Conservation (phyloP, 2,797 vertebrate genomes). For the Cheirogaleus major region DNA sequence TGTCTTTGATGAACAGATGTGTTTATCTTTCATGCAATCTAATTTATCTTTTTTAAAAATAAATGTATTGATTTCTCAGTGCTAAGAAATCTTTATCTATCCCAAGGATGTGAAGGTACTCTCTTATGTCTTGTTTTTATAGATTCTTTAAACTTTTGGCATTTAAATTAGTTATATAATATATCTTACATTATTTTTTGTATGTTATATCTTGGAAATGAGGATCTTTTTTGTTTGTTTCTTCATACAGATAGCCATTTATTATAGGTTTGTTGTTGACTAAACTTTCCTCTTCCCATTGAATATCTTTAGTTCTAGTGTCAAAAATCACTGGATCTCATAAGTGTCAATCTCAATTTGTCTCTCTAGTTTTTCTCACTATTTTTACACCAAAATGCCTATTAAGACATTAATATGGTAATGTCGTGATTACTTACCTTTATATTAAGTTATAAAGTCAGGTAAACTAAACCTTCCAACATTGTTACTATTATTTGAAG, state of each 20-base stretch:
- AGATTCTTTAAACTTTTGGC: neutral
- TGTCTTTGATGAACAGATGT: neutral
- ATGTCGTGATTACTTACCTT: neutral
- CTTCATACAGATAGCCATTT: neutral
- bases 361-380: neutral
- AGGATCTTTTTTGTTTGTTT: neutral
- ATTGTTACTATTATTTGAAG: neutral
- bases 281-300: neutral
- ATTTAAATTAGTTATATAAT: neutral
- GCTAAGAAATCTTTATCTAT: neutral
- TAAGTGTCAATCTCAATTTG: neutral
- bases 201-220: neutral
- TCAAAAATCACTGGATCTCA: no score
- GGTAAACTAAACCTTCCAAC: neutral
- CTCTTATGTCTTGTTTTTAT: neutral
- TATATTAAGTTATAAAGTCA: neutral
- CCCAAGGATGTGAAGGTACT: neutral
- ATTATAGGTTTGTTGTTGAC: neutral
- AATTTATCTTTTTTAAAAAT: neutral
- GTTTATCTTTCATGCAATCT: neutral
- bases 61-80: neutral
- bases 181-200: neutral
- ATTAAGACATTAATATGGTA: neutral
- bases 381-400: neutral
- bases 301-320: neutral